These are phyloP conservation scores for Adrianichthys oophorus DNA, from an alignment of 2,797 vertebrate genomes.

Conservation along the genomic window DNA sequence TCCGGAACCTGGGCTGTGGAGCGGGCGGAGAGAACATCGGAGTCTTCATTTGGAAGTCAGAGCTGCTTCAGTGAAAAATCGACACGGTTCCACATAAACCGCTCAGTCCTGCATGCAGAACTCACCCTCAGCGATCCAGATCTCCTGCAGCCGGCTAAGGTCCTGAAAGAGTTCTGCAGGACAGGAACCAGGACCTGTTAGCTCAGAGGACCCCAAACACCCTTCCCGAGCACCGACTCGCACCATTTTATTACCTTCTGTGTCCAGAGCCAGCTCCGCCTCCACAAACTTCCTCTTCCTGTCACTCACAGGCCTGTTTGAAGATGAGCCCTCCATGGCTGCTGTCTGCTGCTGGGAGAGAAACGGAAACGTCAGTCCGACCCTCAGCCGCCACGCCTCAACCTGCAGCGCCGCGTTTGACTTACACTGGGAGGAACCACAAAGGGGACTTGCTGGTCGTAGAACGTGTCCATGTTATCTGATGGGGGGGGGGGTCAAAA, in stretches of 20 bases:
- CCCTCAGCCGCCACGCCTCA: background rate
- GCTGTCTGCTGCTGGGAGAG: constrained; percentile 69
- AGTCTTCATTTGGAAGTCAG: too few species aligned
- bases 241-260: constrained; percentile 84
- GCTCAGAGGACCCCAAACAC: too few species aligned
- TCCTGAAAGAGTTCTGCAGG: constrained; percentile 93
- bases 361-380: constrained; percentile 5
- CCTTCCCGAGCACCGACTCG: accelerated
- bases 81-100: background rate
- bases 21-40: background rate
- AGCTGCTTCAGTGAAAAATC: background rate
- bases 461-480: constrained; percentile 93
- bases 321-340: constrained; percentile 78
- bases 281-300: constrained; percentile 95
- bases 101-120: background rate
- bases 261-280: constrained; percentile 92
- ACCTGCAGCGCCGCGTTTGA: constrained; percentile 24
- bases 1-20: constrained; percentile 88
- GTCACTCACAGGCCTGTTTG: constrained; percentile 79
- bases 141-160: constrained; percentile 95
- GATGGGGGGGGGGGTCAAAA: constrained; percentile 52
- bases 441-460: constrained; percentile 96
- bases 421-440: constrained; percentile 90
- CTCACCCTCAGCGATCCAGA: constrained; percentile 97
- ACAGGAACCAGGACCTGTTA: constrained; percentile 1